Conservation (phyloP, 2,888 invertebrate species). For the Habroteleia sp. region DNA sequence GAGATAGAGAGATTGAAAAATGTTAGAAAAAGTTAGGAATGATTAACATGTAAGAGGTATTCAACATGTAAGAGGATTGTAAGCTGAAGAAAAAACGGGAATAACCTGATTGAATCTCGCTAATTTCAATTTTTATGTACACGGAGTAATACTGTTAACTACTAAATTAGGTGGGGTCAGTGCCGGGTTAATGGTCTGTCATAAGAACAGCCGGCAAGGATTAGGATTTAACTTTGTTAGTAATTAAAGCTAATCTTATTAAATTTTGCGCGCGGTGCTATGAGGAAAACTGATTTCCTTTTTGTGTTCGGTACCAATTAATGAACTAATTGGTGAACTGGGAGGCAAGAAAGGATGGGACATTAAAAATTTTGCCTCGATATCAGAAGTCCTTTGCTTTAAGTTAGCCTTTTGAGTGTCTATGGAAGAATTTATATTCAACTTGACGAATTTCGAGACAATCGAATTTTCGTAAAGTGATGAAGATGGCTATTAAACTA, state of each 20-base stretch:
- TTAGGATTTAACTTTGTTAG: constrained; percentile 46
- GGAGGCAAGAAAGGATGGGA: background rate
- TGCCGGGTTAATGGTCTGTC: constrained; percentile 50
- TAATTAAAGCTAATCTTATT: constrained; percentile 48
- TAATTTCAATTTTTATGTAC: constrained; percentile 39
- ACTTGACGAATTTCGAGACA: constrained; percentile 36
- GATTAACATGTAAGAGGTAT: too few species aligned
- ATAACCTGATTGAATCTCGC: too few species aligned
- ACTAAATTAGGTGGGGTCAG: constrained; percentile 52
- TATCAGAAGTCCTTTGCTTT: too few species aligned
- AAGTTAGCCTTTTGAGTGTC: too few species aligned
- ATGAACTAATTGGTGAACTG: constrained; percentile 9
- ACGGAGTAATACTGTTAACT: constrained; percentile 33
- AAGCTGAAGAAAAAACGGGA: too few species aligned
- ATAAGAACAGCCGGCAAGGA: constrained; percentile 26
- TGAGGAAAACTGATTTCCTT: constrained; percentile 7
- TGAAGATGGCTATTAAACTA: constrained; percentile 40
- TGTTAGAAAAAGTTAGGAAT: too few species aligned
- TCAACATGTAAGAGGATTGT: too few species aligned
- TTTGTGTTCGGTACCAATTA: constrained; percentile 8
- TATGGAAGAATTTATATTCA: too few species aligned
- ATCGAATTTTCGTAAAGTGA: constrained; percentile 45
- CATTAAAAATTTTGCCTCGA: constrained; percentile 7
- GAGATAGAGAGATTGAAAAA: too few species aligned
- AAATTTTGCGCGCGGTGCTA: constrained; percentile 12